A percentile compares a stretch with the other conserved stretches of the same genome.
phyloP scores from a whole-genome alignment of 2,888 invertebrate genomes.

The Clivina fossor region DNA sequence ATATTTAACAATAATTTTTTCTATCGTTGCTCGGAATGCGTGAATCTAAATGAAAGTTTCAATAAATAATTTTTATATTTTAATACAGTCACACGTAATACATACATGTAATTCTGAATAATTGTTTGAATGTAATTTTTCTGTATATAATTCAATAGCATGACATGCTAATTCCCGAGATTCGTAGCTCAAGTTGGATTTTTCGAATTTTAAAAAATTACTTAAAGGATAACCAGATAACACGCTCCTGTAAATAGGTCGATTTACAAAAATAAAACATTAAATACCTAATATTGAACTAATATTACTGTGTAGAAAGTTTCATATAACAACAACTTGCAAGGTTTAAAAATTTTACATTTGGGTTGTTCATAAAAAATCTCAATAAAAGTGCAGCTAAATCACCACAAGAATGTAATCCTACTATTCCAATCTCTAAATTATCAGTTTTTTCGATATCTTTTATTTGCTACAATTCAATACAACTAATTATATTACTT shows the following conservation, averaged over 20 bases:
- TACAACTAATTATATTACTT: conserved; percentile 6
- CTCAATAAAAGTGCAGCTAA: conserved; percentile 76
- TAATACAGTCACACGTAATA: conserved; percentile 2
- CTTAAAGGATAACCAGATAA: conserved; percentile 80
- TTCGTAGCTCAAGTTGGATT: conserved; percentile 65
- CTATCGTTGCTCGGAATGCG: conserved; percentile 81
- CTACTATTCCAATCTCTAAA: conserved; percentile 71
- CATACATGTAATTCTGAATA: conserved; percentile 59
- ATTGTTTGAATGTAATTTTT: conserved; percentile 63
- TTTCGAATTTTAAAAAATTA: conserved; percentile 51
- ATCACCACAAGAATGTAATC: conserved; percentile 91
- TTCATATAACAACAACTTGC: conserved; percentile 94
- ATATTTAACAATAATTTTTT: conserved; percentile 67
- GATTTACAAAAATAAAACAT: conserved; percentile 3
- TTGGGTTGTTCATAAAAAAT: conserved; percentile 65
- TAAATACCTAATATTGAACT: conserved; percentile 19
- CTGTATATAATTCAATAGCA: conserved; percentile 76
- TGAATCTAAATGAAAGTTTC: conserved; percentile 59
- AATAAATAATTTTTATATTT: conserved; percentile 3
- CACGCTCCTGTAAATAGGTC: neutral
- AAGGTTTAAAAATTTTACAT: conserved; percentile 74
- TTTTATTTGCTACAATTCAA: conserved; percentile 44
- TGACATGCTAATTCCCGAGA: conserved; percentile 87
- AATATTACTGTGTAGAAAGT: conserved; percentile 54
- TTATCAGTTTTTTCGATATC: conserved; percentile 44